These are phyloP conservation scores for Glossophaga mutica DNA, from an alignment of 2,797 vertebrate genomes.

Conservation along the genomic window DNA sequence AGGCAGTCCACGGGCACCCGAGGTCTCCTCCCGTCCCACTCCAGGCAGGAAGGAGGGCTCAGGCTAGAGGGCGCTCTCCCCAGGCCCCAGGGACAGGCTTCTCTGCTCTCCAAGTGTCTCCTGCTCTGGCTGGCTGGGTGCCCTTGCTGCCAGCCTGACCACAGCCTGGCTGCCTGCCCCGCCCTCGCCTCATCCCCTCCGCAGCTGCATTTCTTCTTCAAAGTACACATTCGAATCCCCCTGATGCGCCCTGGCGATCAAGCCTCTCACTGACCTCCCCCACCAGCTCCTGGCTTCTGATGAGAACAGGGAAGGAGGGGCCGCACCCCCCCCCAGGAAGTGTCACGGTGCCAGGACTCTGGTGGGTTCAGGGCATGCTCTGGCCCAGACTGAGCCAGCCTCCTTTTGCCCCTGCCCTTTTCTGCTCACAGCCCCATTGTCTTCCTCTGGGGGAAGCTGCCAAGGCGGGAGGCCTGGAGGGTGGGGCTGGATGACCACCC, in stretches of 20 bases:
- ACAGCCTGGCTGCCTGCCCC: not conserved
- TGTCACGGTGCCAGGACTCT: constrained; percentile 71
- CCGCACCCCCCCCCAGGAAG: constrained; percentile 56
- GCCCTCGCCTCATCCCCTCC: not conserved
- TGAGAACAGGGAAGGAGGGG: constrained; percentile 34
- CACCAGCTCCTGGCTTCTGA: constrained; percentile 41
- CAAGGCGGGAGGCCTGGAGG: constrained; percentile 59
- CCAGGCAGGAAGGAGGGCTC: not conserved
- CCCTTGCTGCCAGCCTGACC: not conserved
- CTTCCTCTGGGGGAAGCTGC: constrained; percentile 69
- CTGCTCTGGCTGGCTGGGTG: not conserved
- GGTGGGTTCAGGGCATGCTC: constrained; percentile 72
- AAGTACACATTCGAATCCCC: constrained; percentile 65
- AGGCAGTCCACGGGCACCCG: not conserved
- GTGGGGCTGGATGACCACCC: constrained; percentile 30
- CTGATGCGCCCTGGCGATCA: constrained; percentile 63
- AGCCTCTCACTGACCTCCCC: constrained; percentile 50
- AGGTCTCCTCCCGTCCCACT: not conserved
- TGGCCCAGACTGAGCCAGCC: constrained; percentile 54
- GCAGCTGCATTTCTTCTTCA: constrained; percentile 52
- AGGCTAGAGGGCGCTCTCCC: constrained; percentile 21
- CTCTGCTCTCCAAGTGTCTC: not conserved
- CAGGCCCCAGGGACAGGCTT: not conserved
- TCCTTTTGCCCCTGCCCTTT: constrained; percentile 74
- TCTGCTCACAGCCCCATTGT: constrained; percentile 76